Conservation (phyloP, 2,113 vertebrate species). For the Nesoenas mayeri region DNA sequence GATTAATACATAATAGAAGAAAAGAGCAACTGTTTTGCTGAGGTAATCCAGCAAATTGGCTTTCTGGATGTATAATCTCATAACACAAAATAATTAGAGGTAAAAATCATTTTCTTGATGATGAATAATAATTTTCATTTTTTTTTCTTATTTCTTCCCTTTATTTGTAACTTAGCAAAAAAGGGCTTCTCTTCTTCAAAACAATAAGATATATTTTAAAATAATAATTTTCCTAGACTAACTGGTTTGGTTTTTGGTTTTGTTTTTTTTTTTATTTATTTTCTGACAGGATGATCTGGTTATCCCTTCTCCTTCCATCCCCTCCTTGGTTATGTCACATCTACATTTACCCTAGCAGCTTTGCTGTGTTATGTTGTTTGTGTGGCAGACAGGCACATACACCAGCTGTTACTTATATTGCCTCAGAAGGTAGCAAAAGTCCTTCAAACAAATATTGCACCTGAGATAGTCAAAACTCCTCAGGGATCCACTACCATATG, state of each 20-base stretch:
- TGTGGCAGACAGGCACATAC: conserved; percentile 9
- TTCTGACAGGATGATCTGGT: background rate
- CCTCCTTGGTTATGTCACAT: background rate
- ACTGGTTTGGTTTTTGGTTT: no score
- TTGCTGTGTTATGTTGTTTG: background rate
- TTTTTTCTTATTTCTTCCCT: background rate
- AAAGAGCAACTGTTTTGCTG: background rate
- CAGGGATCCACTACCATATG: background rate
- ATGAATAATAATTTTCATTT: background rate
- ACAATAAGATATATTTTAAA: background rate
- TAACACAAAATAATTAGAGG: background rate
- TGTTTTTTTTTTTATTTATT: no score
- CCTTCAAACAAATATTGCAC: background rate
- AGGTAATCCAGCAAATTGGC: background rate
- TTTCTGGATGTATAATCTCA: background rate
- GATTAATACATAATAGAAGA: background rate
- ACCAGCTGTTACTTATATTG: background rate
- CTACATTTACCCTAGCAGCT: background rate
- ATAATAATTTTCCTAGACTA: background rate
- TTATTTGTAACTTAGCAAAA: background rate
- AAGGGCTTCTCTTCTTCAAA: background rate
- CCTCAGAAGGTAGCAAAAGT: background rate
- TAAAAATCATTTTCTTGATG: background rate
- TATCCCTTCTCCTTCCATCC: background rate
- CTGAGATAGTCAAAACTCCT: background rate